Evolutionary conservation across 2,113 vertebrate genomes (phyloP), one percentile per base, ranked within the genome.

Genomic region (Amblyornis subalaris): DNA sequence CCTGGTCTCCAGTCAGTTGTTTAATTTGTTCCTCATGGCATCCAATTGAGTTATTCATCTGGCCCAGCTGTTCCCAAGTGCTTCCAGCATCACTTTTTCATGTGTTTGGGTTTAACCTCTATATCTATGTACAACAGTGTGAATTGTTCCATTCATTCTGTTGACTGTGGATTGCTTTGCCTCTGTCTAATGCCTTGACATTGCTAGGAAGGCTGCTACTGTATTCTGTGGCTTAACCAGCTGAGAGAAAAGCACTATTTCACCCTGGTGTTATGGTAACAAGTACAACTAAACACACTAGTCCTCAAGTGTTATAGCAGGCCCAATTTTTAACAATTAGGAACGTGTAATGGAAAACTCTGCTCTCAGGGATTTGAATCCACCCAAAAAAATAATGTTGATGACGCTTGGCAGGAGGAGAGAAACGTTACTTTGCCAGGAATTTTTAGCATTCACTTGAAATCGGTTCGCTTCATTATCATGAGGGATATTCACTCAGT

Each of bases 11-110:
- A 97, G 97, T 98, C 98, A 97, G 96, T 98, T 98, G 97, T 98
- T 98, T 98, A 98, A 98, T 98, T 98, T 98, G 98, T 98, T 98
- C 98, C 98, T 98, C 97, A 98, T 98, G 98, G 98, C 97, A 96
- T 98, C 97, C 98, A 98, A 97, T 98, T 97, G 98, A 98, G 97
- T 98, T 98, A 98, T 98, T 98, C 98, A 98, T 98, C 98, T 97
- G 97, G 96, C 97, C 97, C 98, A 98, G 98, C 98, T 98, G 98
- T 98, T 98, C 97, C 97, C 97, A 98, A 98, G 97, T 97, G 98
- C 97, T 98, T 97, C 98, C 97, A 97, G 97, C 97, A 94, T 96
- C 97, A 96, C 97, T 97, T 97, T 94, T 92, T 97, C 97, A 97
- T 97, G 97, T 98, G 98, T 98, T 98, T 98, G 98, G 97, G 97